Conservation (phyloP, 1,140 invertebrate species). For the Probaryconus sp. region DNA sequence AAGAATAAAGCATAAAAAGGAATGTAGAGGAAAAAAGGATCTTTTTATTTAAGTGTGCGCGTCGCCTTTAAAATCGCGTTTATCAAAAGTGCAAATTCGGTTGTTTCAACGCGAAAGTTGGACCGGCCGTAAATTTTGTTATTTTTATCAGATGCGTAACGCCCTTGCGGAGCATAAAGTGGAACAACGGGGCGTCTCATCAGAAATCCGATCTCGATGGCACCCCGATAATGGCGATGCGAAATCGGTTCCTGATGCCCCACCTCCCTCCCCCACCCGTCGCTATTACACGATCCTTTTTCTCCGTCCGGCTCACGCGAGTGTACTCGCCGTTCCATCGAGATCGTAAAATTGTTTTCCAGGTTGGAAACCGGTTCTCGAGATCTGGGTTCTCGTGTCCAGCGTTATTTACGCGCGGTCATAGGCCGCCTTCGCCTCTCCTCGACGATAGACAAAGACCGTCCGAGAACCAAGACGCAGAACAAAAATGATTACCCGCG, state of each 20-base stretch:
- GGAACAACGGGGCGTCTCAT: slow-evolving; percentile 51
- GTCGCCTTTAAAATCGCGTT: too few species aligned
- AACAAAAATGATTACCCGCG: slow-evolving; percentile 31
- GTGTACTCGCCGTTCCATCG: slow-evolving; percentile 59
- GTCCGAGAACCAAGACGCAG: slow-evolving; percentile 8
- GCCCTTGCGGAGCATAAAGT: slow-evolving; percentile 52
- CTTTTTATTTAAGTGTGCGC: too few species aligned
- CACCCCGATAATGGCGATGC: slow-evolving; percentile 43
- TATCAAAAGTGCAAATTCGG: slow-evolving; percentile 42
- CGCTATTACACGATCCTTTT: slow-evolving; percentile 15
- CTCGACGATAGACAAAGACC: slow-evolving; percentile 27
- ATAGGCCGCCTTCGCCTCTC: slow-evolving; percentile 72
- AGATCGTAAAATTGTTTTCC: slow-evolving; percentile 76
- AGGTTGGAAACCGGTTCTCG: slow-evolving; percentile 71
- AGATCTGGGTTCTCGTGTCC: slow-evolving; percentile 74
- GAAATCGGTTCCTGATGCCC: slow-evolving; percentile 52
- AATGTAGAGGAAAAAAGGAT: too few species aligned
- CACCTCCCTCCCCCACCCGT: slow-evolving; percentile 1
- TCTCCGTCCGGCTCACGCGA: slow-evolving; percentile 16
- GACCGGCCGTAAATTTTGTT: slow-evolving; percentile 41
- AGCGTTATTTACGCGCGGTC: slow-evolving; percentile 75
- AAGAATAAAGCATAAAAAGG: too few species aligned
- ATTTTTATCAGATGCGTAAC: slow-evolving; percentile 57
- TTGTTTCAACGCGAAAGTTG: slow-evolving; percentile 29
- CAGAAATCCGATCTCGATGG: slow-evolving; percentile 46